A percentile compares a stretch with the other conserved stretches of the same genome.
Evolutionary conservation across 2,113 vertebrate species (phyloP).

Genomic region (Phalacrocorax brasilianus): DNA sequence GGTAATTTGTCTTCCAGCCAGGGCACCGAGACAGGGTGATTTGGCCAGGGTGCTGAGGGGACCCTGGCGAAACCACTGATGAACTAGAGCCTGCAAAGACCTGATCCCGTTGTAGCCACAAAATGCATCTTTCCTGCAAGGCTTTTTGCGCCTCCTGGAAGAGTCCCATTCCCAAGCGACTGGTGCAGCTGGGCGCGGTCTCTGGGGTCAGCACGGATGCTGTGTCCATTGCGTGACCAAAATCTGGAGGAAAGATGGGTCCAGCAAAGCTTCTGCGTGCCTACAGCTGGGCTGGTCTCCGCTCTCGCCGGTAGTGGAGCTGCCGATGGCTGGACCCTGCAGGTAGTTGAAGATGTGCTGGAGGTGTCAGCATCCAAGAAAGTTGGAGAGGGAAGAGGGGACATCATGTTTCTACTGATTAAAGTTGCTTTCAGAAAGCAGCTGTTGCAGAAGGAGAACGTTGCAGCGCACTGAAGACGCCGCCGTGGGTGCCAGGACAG

Average conservation of each 20-base stretch:
- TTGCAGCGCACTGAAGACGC: neutral
- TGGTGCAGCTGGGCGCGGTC: neutral
- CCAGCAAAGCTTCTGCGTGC: neutral
- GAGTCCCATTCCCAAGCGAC: neutral
- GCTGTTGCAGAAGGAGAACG: neutral
- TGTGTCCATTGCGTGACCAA: neutral
- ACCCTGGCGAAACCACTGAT: neutral
- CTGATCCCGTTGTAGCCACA: neutral
- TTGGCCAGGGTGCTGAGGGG: neutral
- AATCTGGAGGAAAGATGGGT: neutral
- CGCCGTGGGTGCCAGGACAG: neutral
- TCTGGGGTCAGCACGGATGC: neutral
- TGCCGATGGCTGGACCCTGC: neutral
- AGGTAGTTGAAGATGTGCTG: neutral
- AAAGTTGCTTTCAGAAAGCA: neutral
- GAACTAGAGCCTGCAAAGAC: neutral
- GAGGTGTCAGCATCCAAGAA: fast-evolving
- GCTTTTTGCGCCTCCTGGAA: neutral
- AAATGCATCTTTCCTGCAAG: neutral
- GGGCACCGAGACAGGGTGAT: neutral
- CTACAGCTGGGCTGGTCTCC: neutral
- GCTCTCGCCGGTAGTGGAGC: neutral
- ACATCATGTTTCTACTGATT: neutral
- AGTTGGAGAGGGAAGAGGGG: neutral
- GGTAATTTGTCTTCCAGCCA: neutral